Base-by-base conservation (phyloP, 2,888 invertebrate genomes). In the Dicyrtoma fusca region DNA sequence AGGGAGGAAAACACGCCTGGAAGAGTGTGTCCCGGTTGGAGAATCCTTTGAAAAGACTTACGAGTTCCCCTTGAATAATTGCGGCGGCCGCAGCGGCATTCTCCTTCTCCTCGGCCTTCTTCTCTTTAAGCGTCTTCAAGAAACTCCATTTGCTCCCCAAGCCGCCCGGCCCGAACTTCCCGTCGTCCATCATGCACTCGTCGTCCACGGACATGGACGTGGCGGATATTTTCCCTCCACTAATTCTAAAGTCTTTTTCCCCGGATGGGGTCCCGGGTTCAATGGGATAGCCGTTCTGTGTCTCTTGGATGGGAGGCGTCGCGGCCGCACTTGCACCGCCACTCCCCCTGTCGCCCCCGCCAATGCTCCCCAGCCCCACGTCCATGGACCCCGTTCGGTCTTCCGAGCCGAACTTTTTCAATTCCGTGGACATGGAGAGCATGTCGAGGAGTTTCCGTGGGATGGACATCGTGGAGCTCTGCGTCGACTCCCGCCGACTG, bases 61-160 rank as follows among this genome's bases (percentile, higher is more conserved):
- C 76, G 34, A 70, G 66, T 69, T 79, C 80, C 26, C 76, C 72
- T 69, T 77, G 76, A 62, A 79, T 71, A 51, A 76, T 74, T 72
- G 76, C 75, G 69, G 77, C 79, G 49, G 76, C 72, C 11, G 79
- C 78, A 11, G 79, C 79, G 51, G 78, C 78, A 71, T 75, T 77
- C 70, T 78, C 80, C 74, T 81, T 92, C 81, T 94, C 94, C 83
- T 94, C 94, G 2, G 94, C 92, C 85, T 95, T 94, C 75, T 91
- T 87, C 81, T 95, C 94, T 83, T 94, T 94, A 34, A 95, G 84
- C 0, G 94, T 94, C 84, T 94, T 95, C 1, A 95, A 84, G 57
- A 95, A 86, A 83, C 94, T 94, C 95, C 95, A 95, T 83, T 94
- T 94, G 82, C 94, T 94, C 10, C 92, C 90, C 66, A 90, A 87